A percentile compares a stretch with the other conserved stretches of the same genome.
Conservation (phyloP, 2,113 vertebrate species). For the Notothenia coriiceps region DNA sequence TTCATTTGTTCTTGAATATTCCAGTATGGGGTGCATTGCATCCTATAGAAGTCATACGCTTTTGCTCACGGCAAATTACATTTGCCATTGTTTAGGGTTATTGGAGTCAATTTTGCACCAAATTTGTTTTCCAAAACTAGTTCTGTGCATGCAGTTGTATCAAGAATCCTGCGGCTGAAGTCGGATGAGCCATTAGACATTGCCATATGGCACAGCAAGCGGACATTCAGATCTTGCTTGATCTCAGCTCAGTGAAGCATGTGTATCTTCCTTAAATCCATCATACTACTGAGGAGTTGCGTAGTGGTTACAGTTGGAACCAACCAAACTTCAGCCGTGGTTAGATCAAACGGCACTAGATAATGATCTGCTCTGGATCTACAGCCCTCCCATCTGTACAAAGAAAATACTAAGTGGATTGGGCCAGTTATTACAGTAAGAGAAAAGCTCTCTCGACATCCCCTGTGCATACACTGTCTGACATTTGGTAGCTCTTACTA, state of each 20-base stretch:
- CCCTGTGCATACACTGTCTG: constrained; percentile 23
- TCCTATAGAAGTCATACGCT: constrained; percentile 2
- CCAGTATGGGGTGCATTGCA: not conserved
- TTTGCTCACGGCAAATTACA: constrained; percentile 45
- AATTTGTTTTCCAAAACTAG: constrained; percentile 66
- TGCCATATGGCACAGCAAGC: constrained; percentile 39
- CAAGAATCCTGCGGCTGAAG: constrained; percentile 34
- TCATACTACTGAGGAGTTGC: constrained; percentile 18
- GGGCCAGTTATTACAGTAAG: constrained; percentile 16
- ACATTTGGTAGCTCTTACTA: constrained; percentile 74
- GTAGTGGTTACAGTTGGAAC: constrained; percentile 35
- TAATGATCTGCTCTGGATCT: constrained; percentile 27
- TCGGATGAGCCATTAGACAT: not conserved
- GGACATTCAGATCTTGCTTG: constrained; percentile 32
- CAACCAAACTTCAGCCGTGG: constrained; percentile 41
- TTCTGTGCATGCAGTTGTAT: constrained; percentile 28
- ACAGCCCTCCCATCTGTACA: constrained; percentile 16
- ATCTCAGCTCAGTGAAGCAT: constrained; percentile 31
- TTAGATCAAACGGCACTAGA: constrained; percentile 36
- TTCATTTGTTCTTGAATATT: constrained; percentile 14
- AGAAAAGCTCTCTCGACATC: constrained; percentile 18
- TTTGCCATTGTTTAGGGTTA: constrained; percentile 68
- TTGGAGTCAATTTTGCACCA: constrained; percentile 57
- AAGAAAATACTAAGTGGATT: constrained; percentile 25
- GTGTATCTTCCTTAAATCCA: constrained; percentile 36